A percentile compares a stretch with the other conserved stretches of the same genome.
These are phyloP conservation scores for Ormyrus thymus DNA, from an alignment of 2,888 invertebrate genomes.

Conservation along the genomic window DNA sequence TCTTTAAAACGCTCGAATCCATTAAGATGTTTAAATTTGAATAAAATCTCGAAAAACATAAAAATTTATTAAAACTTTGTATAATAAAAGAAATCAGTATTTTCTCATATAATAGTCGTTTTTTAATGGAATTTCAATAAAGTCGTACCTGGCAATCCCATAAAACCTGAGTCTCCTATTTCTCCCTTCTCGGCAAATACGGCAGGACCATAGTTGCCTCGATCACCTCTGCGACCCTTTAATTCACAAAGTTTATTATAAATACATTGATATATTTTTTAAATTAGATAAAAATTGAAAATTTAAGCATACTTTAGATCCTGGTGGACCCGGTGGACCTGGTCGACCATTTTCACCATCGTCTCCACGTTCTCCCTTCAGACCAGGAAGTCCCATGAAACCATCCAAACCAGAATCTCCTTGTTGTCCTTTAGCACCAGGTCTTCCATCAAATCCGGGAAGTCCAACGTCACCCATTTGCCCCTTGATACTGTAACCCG, in stretches of 20 bases:
- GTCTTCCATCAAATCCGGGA: conserved; percentile 66
- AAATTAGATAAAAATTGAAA: too few relatives aligned
- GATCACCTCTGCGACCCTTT: conserved; percentile 73
- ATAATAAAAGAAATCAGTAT: too few relatives aligned
- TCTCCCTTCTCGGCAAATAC: conserved; percentile 71
- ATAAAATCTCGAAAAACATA: too few relatives aligned
- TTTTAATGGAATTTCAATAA: background rate
- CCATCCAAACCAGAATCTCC: conserved; percentile 73
- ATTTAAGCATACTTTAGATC: conserved; percentile 62
- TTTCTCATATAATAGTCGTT: too few relatives aligned
- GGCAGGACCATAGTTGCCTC: conserved; percentile 62
- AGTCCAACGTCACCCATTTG: conserved; percentile 73
- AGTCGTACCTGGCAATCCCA: conserved; percentile 77
- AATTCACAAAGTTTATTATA: background rate
- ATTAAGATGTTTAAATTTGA: too few relatives aligned
- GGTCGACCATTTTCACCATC: conserved; percentile 76
- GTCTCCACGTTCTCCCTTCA: conserved; percentile 72
- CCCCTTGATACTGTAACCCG: conserved; percentile 75
- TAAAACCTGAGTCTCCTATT: conserved; percentile 79
- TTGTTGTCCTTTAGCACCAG: conserved; percentile 67
- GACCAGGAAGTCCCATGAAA: conserved; percentile 66
- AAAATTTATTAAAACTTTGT: too few relatives aligned
- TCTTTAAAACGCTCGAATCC: too few relatives aligned
- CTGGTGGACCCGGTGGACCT: conserved; percentile 74
- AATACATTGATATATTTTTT: too few relatives aligned